Base-by-base conservation (phyloP, 2,888 invertebrate species). In the Blera fallax region DNA sequence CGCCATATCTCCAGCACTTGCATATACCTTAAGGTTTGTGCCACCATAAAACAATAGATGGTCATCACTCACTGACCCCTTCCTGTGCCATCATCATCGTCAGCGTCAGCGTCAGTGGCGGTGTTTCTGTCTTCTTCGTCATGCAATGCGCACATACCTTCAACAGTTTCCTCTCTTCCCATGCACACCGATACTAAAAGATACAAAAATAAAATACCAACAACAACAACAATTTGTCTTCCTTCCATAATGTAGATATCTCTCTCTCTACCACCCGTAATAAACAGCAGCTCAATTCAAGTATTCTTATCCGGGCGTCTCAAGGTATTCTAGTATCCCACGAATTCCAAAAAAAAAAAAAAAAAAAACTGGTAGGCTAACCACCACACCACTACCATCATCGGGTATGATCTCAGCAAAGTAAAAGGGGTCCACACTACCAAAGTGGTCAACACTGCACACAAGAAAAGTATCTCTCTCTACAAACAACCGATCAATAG, bases 261-360 rank as follows among this genome's bases (percentile, higher is more conserved):
- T 32, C 37, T 43, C 83, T 65, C 56, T 69, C 14, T 29, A 21
- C 52, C 76, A 4, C 2, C 54, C 69, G 43, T 76, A 84, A 62
- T 74, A 62, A 80, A 80, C 78, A 79, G 64, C 84, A 87, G 62
- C 73, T 85, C 74, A 81, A 69, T 70, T 81, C 81, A 85, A 77
- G 81, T 82, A 87, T 81, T 82, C 82, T 83, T 83, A 83, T 83
- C 80, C 88, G 88, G 88, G 80, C 87, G 88, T 88, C 88, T 88
- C 88, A 88, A 88, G 88, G 88, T 88, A 88, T 88, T 88, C 88
- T 88, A 87, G 88, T 88, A 87, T 88, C 88, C 87, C 87, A 88
- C 87, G 78, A 82, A 87, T 78, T 77, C 54, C 69, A 84, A 40
- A 18, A 74, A 83, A 82, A 80, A 83, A 24, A 24, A 24, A 24